Base-by-base conservation (phyloP, 2,888 invertebrate genomes). In the Pseudeuparius sepicola region DNA sequence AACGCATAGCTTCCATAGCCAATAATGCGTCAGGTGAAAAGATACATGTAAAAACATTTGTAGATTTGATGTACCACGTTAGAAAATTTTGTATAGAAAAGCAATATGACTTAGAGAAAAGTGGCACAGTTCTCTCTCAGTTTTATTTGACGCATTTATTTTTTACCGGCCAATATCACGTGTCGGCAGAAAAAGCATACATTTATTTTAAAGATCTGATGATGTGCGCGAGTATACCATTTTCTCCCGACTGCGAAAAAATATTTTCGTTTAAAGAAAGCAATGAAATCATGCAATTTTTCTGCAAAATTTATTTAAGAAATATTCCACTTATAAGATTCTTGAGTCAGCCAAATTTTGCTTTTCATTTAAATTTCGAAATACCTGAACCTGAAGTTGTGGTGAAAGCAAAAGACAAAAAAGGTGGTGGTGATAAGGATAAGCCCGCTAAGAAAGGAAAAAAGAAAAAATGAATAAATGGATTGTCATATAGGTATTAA, bases 321-420 rank as follows among this genome's bases (percentile, higher is more conserved):
- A 59, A 61, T 45, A 44, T 63, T 27, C 61, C 62, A 2, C 42
- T 63, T 6, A 54, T 62, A 10, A 43, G 58, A 41, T 45, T 57
- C 27, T 35, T 61, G 30, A 51, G 54, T 37, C 40, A 60, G 16
- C 63, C 61, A 7, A 61, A 59, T 43, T 62, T 56, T 47, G 57
- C 52, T 18, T 48, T 61, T 25, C 40, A 51, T 34, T 41, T 58
- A 15, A 47, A 51, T 31, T 59, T 55, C 36, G 45, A 47, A 31
- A 31, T 55, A 13, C 51, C 51, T 34, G 48, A 50, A 3, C 48
- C 52, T 34, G 39, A 40, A 20, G 16, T 23, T 35, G 28, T 37
- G 6, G 23, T 37, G 4, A 37, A 36, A 28, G 31, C 34, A 34
- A 37, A 34, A 24, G 12, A 39, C 37, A 34, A 43, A n/a, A n/a